A percentile compares a stretch with the other conserved stretches of the same genome.
These are phyloP conservation scores for Harpagoxenus sublaevis DNA, from an alignment of 2,888 invertebrate species.

Conservation along the genomic window DNA sequence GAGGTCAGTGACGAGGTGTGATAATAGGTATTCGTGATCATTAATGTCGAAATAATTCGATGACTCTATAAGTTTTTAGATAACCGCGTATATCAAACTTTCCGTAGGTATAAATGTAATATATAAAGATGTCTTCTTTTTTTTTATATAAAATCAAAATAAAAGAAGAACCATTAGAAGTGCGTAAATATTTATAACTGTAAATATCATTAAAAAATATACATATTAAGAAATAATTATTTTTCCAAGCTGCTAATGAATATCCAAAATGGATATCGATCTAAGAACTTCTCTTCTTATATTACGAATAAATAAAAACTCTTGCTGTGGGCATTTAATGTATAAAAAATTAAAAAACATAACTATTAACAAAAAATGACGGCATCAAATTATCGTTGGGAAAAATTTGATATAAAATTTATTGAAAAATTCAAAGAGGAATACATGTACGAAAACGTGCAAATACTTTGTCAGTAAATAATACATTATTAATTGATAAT, in stretches of 20 bases:
- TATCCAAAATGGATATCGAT: background rate
- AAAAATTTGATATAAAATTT: background rate
- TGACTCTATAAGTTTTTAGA: background rate
- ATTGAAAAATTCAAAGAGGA: background rate
- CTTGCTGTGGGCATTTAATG: background rate
- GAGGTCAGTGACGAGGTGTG: background rate
- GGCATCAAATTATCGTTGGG: background rate
- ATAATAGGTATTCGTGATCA: background rate
- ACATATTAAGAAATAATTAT: background rate
- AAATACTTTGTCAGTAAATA: background rate
- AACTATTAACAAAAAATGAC: background rate
- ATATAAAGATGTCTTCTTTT: background rate
- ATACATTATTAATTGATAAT: background rate
- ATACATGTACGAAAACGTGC: background rate
- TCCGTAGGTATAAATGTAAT: background rate
- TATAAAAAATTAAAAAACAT: background rate
- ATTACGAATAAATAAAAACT: background rate
- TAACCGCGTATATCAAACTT: background rate
- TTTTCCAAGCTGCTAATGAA: background rate
- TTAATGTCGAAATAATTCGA: background rate
- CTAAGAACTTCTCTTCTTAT: background rate
- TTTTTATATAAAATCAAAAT: background rate
- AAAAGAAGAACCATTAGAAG: background rate
- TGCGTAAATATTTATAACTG: background rate
- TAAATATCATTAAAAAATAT: background rate